Evolutionary conservation across 2,113 vertebrate genomes (phyloP).

Genomic region (Rafetus swinhoei): DNA sequence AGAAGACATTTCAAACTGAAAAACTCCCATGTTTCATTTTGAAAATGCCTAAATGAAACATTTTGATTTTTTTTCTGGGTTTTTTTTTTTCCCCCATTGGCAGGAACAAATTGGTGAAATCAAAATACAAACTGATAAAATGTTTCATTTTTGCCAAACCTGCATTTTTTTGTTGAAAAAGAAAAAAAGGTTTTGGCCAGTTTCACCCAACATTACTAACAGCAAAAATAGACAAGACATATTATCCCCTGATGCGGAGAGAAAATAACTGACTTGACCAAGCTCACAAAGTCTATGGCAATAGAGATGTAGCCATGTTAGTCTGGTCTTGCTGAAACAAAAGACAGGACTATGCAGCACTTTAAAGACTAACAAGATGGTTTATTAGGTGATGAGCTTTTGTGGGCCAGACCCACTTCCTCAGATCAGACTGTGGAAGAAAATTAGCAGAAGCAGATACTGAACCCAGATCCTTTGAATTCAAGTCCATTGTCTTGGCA

Average conservation of each 20-base stretch:
- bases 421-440: no score
- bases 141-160: neutral
- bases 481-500: neutral
- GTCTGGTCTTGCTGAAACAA: no score
- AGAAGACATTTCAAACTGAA: neutral
- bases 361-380: no score
- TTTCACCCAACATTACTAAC: neutral
- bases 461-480: neutral
- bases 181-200: neutral
- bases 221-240: neutral
- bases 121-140: neutral
- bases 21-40: neutral
- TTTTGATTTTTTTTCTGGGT: neutral
- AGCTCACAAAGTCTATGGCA: neutral
- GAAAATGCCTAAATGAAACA: neutral
- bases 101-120: neutral
- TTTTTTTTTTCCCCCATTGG: neutral
- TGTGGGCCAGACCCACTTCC: no score
- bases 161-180: neutral
- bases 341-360: no score
- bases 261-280: neutral
- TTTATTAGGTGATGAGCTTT: no score
- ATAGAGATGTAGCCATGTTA: no score
- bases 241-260: neutral
- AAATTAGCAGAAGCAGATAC: neutral